phyloP scores from a whole-genome alignment of 2,113 vertebrate species.

The Leptocoma aspasia region DNA sequence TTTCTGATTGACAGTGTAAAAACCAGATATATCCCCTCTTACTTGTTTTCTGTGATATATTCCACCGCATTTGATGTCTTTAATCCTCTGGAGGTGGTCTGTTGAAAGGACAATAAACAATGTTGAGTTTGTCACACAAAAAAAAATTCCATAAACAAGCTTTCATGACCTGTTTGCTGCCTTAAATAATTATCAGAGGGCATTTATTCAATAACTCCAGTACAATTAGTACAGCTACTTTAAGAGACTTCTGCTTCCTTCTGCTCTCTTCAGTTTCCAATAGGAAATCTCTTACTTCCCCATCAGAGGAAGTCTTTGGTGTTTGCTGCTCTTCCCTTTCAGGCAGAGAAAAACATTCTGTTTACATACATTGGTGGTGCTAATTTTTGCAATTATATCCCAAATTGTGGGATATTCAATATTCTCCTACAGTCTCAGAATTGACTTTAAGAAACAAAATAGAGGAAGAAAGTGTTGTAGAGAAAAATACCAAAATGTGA shows the following conservation, averaged over 20 bases:
- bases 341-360: background rate
- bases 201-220: background rate
- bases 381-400: background rate
- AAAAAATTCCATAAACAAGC: background rate
- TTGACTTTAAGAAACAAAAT: background rate
- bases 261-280: background rate
- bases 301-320: background rate
- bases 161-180: background rate
- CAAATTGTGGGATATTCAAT: background rate
- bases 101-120: background rate
- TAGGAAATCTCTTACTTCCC: background rate
- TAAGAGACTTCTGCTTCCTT: background rate
- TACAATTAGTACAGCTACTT: background rate
- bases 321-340: background rate
- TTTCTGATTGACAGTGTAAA: background rate
- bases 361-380: background rate
- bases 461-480: background rate
- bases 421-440: background rate
- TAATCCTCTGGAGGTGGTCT: constrained; percentile 82
- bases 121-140: background rate
- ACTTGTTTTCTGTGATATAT: constrained; percentile 80
- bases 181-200: background rate
- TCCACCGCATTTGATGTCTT: constrained; percentile 76
- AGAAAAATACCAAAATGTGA: background rate
- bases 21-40: background rate